Evolutionary conservation across 92 coral and sea anemone genomes (phyloP), one percentile per base, ranked within the genome.

Genomic region (Zoanthus sociatus): DNA sequence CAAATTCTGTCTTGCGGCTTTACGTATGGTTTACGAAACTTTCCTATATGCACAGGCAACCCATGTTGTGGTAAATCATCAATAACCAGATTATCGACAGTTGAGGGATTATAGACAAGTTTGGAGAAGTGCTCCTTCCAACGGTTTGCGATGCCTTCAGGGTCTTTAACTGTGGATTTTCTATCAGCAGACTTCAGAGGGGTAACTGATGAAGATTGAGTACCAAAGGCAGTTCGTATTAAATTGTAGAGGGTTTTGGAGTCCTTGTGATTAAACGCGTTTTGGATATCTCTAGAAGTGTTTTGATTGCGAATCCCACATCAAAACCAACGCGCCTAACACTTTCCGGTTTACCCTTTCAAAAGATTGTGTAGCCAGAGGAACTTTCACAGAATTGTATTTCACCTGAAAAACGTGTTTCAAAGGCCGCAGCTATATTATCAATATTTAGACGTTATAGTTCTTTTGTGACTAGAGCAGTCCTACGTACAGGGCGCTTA

Each of bases 111-210:
- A 45, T 37, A 63, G 18, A 82, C 67, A 13, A 82, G 61, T n/a
- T 82, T 56, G 32, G 86, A 67, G 37, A 82, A 82, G 31, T 82
- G 56, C 58, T 64, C 76, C 31, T 69, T n/a, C 45, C 5, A 69
- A 69, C 45, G n/a, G n/a, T n/a, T n/a, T n/a, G n/a, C 64, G 16
- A 82, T 63, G 18, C 64, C 75, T 67, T 11, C 72, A 67, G 26
- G 72, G 10, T 20, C 67, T 6, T 1, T 13, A 15, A 71, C 51
- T 14, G n/a, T n/a, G n/a, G n/a, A n/a, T 70, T 70, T 33, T 70
- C 74, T 70, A n/a, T 70, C 74, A 70, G 74, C 74, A 70, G 74
- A 47, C n/a, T n/a, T n/a, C n/a, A n/a, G n/a, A n/a, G n/a, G n/a
- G n/a, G n/a, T n/a, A n/a, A n/a, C n/a, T n/a, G n/a, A n/a, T n/a